These are phyloP conservation scores for Caenorhabditis brenneri DNA, from an alignment of 1,140 invertebrate genomes.

Conservation along the genomic window DNA sequence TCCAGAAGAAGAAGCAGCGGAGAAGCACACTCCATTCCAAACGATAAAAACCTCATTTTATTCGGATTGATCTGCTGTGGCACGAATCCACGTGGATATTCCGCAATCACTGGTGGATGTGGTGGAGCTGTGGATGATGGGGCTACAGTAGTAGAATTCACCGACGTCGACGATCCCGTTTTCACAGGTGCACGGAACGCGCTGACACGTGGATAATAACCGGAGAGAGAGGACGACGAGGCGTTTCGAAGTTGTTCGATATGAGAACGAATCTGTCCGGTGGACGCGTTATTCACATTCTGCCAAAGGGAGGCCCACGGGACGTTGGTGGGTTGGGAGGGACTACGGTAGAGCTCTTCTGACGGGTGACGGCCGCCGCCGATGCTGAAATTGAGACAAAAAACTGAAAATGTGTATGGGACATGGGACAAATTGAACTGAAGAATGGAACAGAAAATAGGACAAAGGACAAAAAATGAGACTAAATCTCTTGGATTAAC, in stretches of 20 bases:
- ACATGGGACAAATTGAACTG: constrained; percentile 25
- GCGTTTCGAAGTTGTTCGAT: constrained; percentile 20
- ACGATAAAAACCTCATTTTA: constrained; percentile 46
- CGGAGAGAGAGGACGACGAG: not conserved
- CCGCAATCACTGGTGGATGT: constrained; percentile 11
- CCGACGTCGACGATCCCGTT: not conserved
- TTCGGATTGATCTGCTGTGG: constrained; percentile 47
- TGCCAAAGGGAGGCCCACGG: constrained; percentile 40
- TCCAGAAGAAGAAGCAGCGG: too few relatives aligned
- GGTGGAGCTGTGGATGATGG: not conserved
- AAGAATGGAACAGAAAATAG: not conserved
- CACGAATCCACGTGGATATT: constrained; percentile 38
- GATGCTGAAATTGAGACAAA: not conserved
- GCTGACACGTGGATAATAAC: constrained; percentile 17
- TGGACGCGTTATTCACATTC: constrained; percentile 10
- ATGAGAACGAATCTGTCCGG: not conserved
- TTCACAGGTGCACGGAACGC: constrained; percentile 45
- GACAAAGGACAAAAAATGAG: not conserved
- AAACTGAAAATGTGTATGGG: not conserved
- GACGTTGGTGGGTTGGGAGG: constrained; percentile 18
- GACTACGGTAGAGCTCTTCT: constrained; percentile 39
- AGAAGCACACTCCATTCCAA: not conserved
- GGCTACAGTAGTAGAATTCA: not conserved
- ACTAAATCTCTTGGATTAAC: not conserved
- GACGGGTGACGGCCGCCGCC: not conserved